Base-by-base conservation (phyloP, 2,797 vertebrate species). In the Psittacula echo region DNA sequence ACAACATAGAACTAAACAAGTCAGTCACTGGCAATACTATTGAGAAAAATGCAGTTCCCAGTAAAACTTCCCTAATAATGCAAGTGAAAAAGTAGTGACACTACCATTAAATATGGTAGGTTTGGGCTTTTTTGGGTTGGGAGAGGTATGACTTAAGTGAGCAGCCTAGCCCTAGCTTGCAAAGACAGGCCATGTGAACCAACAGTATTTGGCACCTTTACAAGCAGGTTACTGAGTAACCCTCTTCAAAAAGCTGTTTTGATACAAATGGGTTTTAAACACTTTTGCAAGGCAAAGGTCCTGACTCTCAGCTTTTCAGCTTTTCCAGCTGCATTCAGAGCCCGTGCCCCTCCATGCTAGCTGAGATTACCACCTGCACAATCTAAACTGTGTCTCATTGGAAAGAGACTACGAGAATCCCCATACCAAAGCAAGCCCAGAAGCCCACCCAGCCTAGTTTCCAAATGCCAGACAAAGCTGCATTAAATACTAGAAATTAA, bases 281-380 rank as follows among this genome's bases (percentile, higher is more conserved):
- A 1, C 58, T 58, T 65, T 15, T 41, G 17, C 66, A 75, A 39
- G 21, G 60, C n/a, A 64, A 41, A 81, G 42, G 50, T 56, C 30
- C 34, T 0, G 0, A 27, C 45, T 75, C 45, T 32, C 65, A 56
- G 47, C 71, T 78, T 41, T 41, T 9, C 0, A 37, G n/a, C 45
- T 87, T 62, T 65, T 27, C 13, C 41, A 58, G 62, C 42, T 23
- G 42, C 44, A 16, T 8, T 65, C 47, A 34, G 34, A 53, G 34
- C 64, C 45, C 6, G 7, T 4, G 29, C 27, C 27, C n/a, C 27
- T 9, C 32, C 20, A 5, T 1, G 10, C 41, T 73, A 22, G 50
- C 23, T 7, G 10, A 82, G 11, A 20, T 22, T 18, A 76, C 19
- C 39, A 21, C 29, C 71, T 47, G 14, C 68, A 67, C 30, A n/a